Conservation (phyloP, 2,113 vertebrate species). For the Podarcis muralis region DNA sequence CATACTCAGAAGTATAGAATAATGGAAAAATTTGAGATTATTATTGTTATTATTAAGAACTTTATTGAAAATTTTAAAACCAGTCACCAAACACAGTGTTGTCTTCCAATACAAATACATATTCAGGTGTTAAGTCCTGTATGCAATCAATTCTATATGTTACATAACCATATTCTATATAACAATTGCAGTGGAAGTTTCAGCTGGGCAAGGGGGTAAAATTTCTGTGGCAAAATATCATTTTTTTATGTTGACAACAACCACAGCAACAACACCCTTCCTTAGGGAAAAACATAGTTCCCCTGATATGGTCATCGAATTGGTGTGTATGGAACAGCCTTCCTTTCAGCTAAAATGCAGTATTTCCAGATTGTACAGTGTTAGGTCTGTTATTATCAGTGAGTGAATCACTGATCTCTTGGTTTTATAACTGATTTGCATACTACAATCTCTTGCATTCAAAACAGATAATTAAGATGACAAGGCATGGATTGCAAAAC, state of each 20-base stretch:
- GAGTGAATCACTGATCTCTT: neutral
- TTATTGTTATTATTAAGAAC: no score
- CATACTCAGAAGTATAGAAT: neutral
- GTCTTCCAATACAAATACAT: no score
- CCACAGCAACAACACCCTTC: neutral
- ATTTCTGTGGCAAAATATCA: no score
- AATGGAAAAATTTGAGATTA: neutral
- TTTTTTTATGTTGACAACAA: neutral
- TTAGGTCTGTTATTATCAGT: neutral
- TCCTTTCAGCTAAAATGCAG: neutral
- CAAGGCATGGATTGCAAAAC: neutral
- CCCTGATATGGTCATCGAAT: neutral
- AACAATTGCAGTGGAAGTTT: no score
- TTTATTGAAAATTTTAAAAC: neutral
- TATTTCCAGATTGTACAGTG: neutral
- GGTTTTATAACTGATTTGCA: neutral
- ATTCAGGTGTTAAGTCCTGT: no score
- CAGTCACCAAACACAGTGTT: no score
- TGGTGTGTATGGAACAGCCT: neutral
- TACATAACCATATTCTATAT: no score
- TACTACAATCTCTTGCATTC: neutral
- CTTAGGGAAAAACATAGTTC: neutral
- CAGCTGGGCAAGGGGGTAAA: no score
- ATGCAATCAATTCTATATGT: no score
- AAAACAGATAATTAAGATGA: neutral